Conservation (phyloP, 2,888 invertebrate genomes). For the Scaptomyza parva region DNA sequence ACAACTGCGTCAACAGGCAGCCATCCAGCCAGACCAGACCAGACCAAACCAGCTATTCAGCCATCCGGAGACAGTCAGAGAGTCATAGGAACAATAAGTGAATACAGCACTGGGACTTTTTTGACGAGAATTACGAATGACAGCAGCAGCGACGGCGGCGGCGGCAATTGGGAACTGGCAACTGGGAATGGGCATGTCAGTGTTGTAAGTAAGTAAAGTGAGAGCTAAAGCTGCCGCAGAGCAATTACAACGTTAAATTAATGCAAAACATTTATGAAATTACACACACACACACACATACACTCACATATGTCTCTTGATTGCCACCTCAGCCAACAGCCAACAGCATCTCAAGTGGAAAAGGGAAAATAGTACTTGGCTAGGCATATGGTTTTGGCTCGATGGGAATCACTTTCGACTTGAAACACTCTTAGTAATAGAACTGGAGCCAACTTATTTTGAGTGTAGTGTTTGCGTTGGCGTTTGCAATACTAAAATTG, state of each 20-base stretch:
- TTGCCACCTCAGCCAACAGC: not conserved
- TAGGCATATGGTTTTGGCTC: not conserved
- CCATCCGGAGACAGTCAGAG: constrained; percentile 9
- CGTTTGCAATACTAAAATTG: constrained; percentile 17
- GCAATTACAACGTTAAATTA: constrained; percentile 50
- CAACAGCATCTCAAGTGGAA: no score
- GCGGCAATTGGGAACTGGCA: no score
- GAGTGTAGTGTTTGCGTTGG: not conserved
- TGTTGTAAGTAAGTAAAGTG: not conserved
- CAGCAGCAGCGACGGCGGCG: no score
- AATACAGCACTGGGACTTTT: constrained; percentile 9
- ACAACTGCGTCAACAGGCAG: constrained; percentile 65
- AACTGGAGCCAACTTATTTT: not conserved
- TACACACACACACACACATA: constrained; percentile 1
- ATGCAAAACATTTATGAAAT: constrained; percentile 53
- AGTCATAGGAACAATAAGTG: constrained; percentile 8
- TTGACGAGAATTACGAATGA: not conserved
- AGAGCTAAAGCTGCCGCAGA: constrained; percentile 20
- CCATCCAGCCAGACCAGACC: constrained; percentile 11
- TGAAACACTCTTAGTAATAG: no score
- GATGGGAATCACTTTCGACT: constrained; percentile 1
- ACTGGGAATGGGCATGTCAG: not conserved
- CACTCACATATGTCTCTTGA: not conserved
- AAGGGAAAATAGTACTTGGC: not conserved
- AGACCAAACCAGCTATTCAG: constrained; percentile 1